Evolutionary conservation across 2,113 vertebrate species (phyloP).

Genomic region (Panthera leo): DNA sequence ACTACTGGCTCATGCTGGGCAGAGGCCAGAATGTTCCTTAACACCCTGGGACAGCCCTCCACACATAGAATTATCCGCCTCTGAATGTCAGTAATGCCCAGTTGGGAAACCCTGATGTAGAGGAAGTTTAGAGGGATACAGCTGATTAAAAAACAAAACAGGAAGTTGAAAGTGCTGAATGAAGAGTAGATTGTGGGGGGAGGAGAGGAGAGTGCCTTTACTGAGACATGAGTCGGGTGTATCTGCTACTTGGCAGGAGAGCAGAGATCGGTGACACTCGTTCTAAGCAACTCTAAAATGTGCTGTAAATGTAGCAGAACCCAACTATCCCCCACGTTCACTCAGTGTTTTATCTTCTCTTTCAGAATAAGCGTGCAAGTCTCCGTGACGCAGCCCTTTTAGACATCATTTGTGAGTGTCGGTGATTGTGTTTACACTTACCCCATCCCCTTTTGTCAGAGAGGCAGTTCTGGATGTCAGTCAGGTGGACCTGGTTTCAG

Average conservation of each 20-base stretch:
- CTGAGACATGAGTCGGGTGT: background rate
- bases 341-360: conserved; percentile 53
- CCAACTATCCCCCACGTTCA: background rate
- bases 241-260: background rate
- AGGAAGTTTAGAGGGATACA: background rate
- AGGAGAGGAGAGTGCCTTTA: background rate
- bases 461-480: background rate
- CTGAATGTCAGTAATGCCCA: background rate
- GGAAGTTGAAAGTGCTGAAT: background rate
- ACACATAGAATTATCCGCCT: background rate
- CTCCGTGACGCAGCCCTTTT: conserved; percentile 88
- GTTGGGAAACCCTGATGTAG: background rate
- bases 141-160: background rate
- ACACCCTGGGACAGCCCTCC: background rate
- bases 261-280: background rate
- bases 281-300: background rate
- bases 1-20: background rate
- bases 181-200: background rate
- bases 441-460: background rate
- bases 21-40: background rate
- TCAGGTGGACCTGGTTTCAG: background rate
- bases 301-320: background rate
- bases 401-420: conserved; percentile 93
- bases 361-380: conserved; percentile 86
- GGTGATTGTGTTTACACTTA: background rate